phyloP scores from a whole-genome alignment of 2,797 vertebrate species.

The Rousettus madagascariensis region DNA sequence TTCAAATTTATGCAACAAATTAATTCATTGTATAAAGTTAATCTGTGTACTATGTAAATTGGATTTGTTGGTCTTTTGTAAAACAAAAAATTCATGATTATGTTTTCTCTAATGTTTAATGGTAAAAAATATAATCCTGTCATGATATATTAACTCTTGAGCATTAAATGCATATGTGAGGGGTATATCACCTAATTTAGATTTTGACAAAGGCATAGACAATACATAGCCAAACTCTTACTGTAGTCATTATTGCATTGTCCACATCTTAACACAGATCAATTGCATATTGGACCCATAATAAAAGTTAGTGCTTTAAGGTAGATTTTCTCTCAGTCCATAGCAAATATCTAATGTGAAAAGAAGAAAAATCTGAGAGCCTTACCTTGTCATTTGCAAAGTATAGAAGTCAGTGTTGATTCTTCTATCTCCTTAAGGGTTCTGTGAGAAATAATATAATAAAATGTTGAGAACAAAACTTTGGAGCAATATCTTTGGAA shows the following conservation, averaged over 20 bases:
- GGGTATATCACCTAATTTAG: background rate
- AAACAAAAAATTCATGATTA: background rate
- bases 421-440: background rate
- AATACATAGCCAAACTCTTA: background rate
- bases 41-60: background rate
- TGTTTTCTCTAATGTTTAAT: background rate
- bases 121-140: background rate
- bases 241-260: background rate
- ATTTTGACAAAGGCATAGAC: background rate
- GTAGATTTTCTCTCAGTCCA: background rate
- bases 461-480: background rate
- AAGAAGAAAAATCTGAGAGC: background rate
- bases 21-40: background rate
- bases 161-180: background rate
- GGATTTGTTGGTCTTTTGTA: background rate
- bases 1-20: background rate
- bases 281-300: background rate
- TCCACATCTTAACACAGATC: background rate
- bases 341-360: background rate
- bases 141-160: background rate
- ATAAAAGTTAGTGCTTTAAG: conserved; percentile 1
- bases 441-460: background rate
- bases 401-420: background rate
- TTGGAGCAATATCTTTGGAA: background rate
- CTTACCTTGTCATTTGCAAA: background rate